Base-by-base conservation (phyloP, 2,888 invertebrate species). In the Pemphredon lugubris region DNA sequence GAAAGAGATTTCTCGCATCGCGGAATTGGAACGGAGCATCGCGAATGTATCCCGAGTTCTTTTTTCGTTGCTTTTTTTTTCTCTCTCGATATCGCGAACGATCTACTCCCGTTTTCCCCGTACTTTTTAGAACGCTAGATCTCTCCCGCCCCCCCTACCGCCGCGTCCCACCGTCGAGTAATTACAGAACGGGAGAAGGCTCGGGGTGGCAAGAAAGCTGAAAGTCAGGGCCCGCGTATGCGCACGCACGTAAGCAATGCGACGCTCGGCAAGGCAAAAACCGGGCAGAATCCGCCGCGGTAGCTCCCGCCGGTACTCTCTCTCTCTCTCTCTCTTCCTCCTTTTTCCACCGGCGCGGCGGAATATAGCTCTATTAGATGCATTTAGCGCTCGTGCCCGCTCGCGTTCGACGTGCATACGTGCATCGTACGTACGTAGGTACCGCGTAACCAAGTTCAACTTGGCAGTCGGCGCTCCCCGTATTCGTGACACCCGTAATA, bases 401-500 rank as follows among this genome's bases (percentile, higher is more conserved):
- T 37, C 50, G 23, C 37, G 34, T 23, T 21, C 26, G 21, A 18
- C 44, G 39, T 11, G 23, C 14, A 45, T 44, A 67, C 20, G 37
- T n/a, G n/a, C n/a, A n/a, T n/a, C n/a, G n/a, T n/a, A n/a, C n/a
- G n/a, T n/a, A n/a, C n/a, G n/a, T n/a, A n/a, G n/a, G n/a, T n/a
- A n/a, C n/a, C n/a, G n/a, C n/a, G n/a, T n/a, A n/a, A n/a, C n/a
- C n/a, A n/a, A n/a, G n/a, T n/a, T n/a, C n/a, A n/a, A n/a, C n/a
- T 37, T 16, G 32, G 23, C 26, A 39, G 42, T n/a, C 42, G 20
- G 11, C 26, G 57, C 40, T 44, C 40, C 61, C 53, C 48, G 40
- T n/a, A n/a, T 61, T 61, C 67, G 51, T 65, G 54, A 34, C 70
- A 61, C 61, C 66, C 45, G 70, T 79, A 82, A 77, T 81, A 84